A percentile compares a stretch with the other conserved stretches of the same genome.
Conservation (phyloP, 2,797 vertebrate species). For the Cryptoblepharus egeriae region DNA sequence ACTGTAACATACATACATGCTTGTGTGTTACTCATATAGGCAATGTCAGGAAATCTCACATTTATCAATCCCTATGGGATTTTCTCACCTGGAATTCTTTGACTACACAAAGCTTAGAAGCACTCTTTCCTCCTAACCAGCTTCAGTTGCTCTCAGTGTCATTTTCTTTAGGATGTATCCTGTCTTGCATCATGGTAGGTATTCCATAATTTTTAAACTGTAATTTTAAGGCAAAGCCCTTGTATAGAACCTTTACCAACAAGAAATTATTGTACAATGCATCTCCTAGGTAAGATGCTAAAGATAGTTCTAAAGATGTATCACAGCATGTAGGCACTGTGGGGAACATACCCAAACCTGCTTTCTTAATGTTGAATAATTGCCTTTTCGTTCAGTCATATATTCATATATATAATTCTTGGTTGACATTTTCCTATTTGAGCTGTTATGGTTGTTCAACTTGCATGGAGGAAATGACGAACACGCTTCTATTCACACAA, state of each 20-base stretch:
- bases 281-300: slow-evolving; percentile 7
- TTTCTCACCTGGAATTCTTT: neutral
- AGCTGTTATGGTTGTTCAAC: neutral
- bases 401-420: neutral
- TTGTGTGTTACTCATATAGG: too few relatives aligned
- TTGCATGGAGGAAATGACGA: slow-evolving; percentile 13
- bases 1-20: too few relatives aligned
- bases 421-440: slow-evolving; percentile 28
- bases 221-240: neutral
- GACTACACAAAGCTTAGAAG: neutral
- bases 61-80: neutral
- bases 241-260: neutral
- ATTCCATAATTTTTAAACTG: neutral
- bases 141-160: neutral
- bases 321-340: neutral
- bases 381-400: slow-evolving; percentile 17
- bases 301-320: neutral
- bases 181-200: neutral
- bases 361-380: slow-evolving; percentile 25
- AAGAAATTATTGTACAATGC: slow-evolving; percentile 1
- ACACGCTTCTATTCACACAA: slow-evolving; percentile 12
- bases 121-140: too few relatives aligned
- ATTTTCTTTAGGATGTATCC: neutral
- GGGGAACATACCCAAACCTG: neutral
- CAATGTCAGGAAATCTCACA: too few relatives aligned